Base-by-base conservation (phyloP, 1,140 invertebrate species). In the Lutraria rhynchaena region DNA sequence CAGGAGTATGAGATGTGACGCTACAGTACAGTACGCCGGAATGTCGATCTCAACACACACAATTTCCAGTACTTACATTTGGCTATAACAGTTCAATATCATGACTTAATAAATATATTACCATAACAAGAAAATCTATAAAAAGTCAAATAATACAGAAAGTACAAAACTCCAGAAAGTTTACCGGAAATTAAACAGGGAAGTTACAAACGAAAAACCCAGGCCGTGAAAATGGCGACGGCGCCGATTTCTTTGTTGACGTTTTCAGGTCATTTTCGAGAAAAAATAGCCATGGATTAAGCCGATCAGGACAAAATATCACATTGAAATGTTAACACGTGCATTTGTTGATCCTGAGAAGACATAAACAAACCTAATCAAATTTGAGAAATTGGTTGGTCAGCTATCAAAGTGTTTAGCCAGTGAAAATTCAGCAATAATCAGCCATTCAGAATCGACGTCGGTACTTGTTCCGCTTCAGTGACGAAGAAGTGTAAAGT, bases 321-420 rank as follows among this genome's bases (percentile, higher is more conserved):
- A 51, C 11, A 70, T 58, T 60, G 41, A 74, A 69, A 55, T 58
- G 67, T 58, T 67, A 83, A 83, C 87, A 87, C 87, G 85, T 90
- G 87, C 67, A 82, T 82, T 80, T 81, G 67, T 88, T 85, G 87
- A 83, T 84, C 82, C 83, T 82, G 73, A 81, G 84, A 86, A 86
- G 78, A 86, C 84, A 87, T 86, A 85, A 90, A 90, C 89, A 90
- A 90, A 89, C 89, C 89, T 89, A 85, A 87, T 87, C 83, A 84
- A 87, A 85, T 85, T 89, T 89, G 87, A 87, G 85, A 86, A 88
- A 90, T 89, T 90, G 89, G 89, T 90, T 90, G 89, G 89, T 90
- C 89, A 90, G 88, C 83, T 80, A 83, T 85, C 33, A 86, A 69
- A 27, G 29, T 58, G 41, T 69, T 58, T 78, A 90, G 82, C 89